Evolutionary conservation across 2,888 invertebrate genomes (phyloP).

Genomic region (Watsonalla cultraria): DNA sequence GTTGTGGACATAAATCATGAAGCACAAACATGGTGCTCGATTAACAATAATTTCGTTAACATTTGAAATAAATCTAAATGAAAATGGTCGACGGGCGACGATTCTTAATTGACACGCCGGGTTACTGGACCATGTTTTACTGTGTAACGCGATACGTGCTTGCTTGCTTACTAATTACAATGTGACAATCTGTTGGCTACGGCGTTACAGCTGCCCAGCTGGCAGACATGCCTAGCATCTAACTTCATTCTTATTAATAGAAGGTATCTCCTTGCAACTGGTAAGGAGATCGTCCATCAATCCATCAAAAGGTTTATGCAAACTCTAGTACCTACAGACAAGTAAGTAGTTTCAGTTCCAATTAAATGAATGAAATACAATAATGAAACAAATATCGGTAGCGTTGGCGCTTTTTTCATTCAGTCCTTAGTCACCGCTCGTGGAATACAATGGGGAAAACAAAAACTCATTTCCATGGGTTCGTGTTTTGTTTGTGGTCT

Average conservation of each 20-base stretch:
- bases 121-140: slow-evolving; percentile 53
- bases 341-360: too few species aligned
- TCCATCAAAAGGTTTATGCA: too few species aligned
- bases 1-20: slow-evolving; percentile 20
- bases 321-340: too few species aligned
- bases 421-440: slow-evolving; percentile 18
- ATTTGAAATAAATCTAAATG: slow-evolving; percentile 62
- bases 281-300: not conserved
- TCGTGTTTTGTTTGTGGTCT: slow-evolving; percentile 47
- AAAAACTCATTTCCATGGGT: slow-evolving; percentile 43
- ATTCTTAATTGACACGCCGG: slow-evolving; percentile 61
- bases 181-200: slow-evolving; percentile 39
- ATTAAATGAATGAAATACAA: too few species aligned
- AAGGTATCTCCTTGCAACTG: not conserved
- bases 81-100: slow-evolving; percentile 37
- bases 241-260: slow-evolving; percentile 6
- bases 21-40: slow-evolving; percentile 25
- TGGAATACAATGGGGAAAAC: slow-evolving; percentile 41
- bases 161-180: slow-evolving; percentile 47
- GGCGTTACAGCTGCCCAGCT: slow-evolving; percentile 22
- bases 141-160: slow-evolving; percentile 50
- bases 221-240: slow-evolving; percentile 23
- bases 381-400: too few species aligned
- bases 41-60: slow-evolving; percentile 61
- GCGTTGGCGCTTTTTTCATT: slow-evolving; percentile 12